A percentile compares a stretch with the other conserved stretches of the same genome.
phyloP scores from a whole-genome alignment of 2,888 invertebrate species.

The Dryocosmus kuriphilus region DNA sequence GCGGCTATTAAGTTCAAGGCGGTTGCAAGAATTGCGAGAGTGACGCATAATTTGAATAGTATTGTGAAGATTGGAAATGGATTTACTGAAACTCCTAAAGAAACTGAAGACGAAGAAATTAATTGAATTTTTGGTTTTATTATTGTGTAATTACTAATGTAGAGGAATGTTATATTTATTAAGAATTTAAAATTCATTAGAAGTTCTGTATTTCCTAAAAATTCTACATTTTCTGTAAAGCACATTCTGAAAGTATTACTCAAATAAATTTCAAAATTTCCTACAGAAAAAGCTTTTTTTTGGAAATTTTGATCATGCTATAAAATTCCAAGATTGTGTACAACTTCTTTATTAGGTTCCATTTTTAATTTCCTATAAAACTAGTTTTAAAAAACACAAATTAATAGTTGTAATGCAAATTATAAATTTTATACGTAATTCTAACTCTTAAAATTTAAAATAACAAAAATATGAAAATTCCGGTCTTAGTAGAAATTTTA shows the following conservation, averaged over 20 bases:
- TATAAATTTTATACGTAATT: too few relatives aligned
- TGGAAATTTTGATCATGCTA: not conserved
- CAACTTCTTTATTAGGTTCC: too few relatives aligned
- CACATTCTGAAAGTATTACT: not conserved
- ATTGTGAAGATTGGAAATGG: constrained; percentile 60
- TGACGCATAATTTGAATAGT: constrained; percentile 70
- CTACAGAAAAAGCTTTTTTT: not conserved
- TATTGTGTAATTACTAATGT: not conserved
- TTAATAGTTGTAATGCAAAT: too few relatives aligned
- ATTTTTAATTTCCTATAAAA: too few relatives aligned
- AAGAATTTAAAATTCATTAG: not conserved
- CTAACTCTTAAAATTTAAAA: too few relatives aligned
- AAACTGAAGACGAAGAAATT: constrained; percentile 49
- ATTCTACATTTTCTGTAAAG: not conserved
- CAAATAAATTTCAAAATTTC: not conserved
- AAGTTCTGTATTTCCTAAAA: not conserved
- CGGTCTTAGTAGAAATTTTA: too few relatives aligned
- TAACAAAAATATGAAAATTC: too few relatives aligned
- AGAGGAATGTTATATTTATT: not conserved
- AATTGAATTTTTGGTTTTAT: constrained; percentile 4
- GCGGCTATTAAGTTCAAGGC: constrained; percentile 85
- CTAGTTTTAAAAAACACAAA: too few relatives aligned
- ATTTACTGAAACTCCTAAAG: not conserved
- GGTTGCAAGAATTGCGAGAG: constrained; percentile 81
- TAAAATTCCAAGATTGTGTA: too few relatives aligned